phyloP scores from a whole-genome alignment of 2,888 invertebrate species.

The Spicauda simplicius region DNA sequence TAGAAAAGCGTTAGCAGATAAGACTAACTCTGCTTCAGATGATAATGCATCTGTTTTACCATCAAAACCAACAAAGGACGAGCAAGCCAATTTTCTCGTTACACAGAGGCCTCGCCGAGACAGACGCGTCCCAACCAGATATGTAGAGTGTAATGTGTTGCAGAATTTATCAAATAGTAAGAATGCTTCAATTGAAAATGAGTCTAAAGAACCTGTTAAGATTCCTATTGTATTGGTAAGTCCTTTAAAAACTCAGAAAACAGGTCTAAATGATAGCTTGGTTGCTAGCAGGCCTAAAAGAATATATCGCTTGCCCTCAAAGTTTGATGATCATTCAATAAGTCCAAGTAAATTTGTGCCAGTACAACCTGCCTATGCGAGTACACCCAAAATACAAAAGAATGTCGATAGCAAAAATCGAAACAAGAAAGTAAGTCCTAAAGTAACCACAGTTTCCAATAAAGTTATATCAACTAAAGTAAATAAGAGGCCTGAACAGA shows the following conservation, averaged over 20 bases:
- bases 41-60: conserved; percentile 55
- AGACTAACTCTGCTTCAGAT: conserved; percentile 76
- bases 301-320: conserved; percentile 65
- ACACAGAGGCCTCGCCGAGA: conserved; percentile 56
- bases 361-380: conserved; percentile 65
- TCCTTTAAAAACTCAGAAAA: conserved; percentile 56
- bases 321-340: conserved; percentile 66
- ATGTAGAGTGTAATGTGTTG: conserved; percentile 54
- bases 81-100: conserved; percentile 26
- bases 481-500: conserved; percentile 37
- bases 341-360: conserved; percentile 67
- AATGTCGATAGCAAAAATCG: conserved; percentile 32
- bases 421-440: conserved; percentile 33
- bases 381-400: conserved; percentile 62
- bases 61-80: conserved; percentile 30
- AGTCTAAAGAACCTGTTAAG: neutral
- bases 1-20: conserved; percentile 68
- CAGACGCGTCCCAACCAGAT: conserved; percentile 61
- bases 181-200: conserved; percentile 34
- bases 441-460: conserved; percentile 13
- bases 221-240: neutral
- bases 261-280: conserved; percentile 53
- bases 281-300: conserved; percentile 62
- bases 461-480: conserved; percentile 24
- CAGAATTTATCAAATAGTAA: conserved; percentile 54